Base-by-base conservation (phyloP, 2,113 vertebrate species). In the Chinchilla lanigera region DNA sequence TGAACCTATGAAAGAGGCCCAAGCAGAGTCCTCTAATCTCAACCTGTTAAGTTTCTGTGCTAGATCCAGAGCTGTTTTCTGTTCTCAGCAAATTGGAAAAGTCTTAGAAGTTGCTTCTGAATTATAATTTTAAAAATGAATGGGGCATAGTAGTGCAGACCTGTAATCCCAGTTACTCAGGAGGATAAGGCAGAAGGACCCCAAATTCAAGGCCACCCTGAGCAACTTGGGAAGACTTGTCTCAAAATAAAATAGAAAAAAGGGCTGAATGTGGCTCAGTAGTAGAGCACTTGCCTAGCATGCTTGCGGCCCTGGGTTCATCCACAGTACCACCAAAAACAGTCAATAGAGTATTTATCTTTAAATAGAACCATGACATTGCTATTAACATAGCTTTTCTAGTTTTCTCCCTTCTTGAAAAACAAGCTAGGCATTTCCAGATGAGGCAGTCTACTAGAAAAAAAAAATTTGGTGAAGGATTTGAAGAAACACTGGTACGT, bases 21-120 rank as follows among this genome's bases (percentile, higher is more conserved):
- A 30, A 73, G 69, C 89, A 58, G 58, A 91, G 17, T 26, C 24
- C 41, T 93, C 41, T 78, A 61, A 78, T 50, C 38, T 86, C 61
- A 86, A 26, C 87, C 58, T 56, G 54, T 58, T 61, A 38, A 35
- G 28, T 47, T 65, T 0, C 83, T 93, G 63, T 69, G 58, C 41
- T 54, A 88, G 9, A 77, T 20, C 60, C 71, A 92, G 86, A 94
- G 10, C 65, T 71, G 35, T 19, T 75, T 81, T 47, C 56, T 83
- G 0, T 47, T 82, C 86, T 90, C 5, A 2, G 54, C 81, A 92
- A 84, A 63, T 89, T 44, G 19, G 16, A 61, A 28, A 90, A 9
- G 26, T 90, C 89, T 90, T 94, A 47, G 41, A 93, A 41, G 24
- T 93, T 80, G 81, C 38, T 93, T 89, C 82, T 67, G 56, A 71